Base-by-base conservation (phyloP, 2,113 vertebrate genomes). In the Chrysochloris asiatica region DNA sequence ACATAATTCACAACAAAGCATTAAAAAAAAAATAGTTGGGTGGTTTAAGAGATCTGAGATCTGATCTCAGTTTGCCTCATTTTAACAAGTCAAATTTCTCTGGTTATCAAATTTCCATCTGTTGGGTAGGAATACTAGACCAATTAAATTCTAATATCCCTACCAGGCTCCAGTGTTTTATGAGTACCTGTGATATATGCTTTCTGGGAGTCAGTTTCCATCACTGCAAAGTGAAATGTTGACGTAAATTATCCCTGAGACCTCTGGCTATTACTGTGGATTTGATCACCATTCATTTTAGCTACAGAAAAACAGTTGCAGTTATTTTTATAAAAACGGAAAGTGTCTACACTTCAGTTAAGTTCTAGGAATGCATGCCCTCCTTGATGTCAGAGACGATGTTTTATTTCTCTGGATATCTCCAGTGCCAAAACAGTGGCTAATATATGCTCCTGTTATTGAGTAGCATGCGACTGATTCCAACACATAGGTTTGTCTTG, bases 101-200 rank as follows among this genome's bases (percentile, higher is more conserved):
- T 41, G 43, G 3, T 22, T 80, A 28, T 90, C 80, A 30, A 0
- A 54, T 81, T 48, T 43, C 22, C 16, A 63, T 69, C 54, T 33
- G 22, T 61, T 36, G 86, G 82, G 63, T n/a, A 45, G 33, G 12
- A 21, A 33, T 47, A 4, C 45, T 41, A 59, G 61, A 19, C 24
- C 41, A 22, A 19, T 1, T 24, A 30, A 38, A 47, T 38, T 45
- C 48, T 10, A 6, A 56, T 24, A 76, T 21, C 38, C 12, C 38
- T 75, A 19, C 11, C 28, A 48, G 9, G 2, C 8, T 52, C 54
- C n/a, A 4, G 33, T 45, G 36, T 22, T 43, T 47, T 1, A 2
- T 2, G 9, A 10, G 21, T 4, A 63, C 54, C 28, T 0, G 0
- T 0, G 4, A 0, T 33, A 6, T 30, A 2, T 4, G 3, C 1